phyloP scores from a whole-genome alignment of 2,888 invertebrate species.

The Lithophane leautieri region DNA sequence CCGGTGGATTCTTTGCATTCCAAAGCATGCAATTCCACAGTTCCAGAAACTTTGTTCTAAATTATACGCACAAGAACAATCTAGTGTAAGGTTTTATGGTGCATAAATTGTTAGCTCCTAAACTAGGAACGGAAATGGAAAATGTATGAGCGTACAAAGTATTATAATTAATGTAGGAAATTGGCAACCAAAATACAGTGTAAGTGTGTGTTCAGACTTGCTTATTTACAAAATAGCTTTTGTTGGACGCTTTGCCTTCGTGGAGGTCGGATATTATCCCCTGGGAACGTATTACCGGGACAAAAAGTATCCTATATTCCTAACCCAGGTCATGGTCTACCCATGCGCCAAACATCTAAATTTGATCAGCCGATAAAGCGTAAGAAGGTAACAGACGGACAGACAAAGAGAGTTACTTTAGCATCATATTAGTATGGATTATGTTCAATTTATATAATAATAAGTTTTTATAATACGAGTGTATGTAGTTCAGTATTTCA shows the following conservation, averaged over 20 bases:
- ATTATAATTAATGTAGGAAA: conserved; percentile 27
- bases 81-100: conserved; percentile 33
- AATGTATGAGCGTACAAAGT: conserved; percentile 39
- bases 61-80: conserved; percentile 26
- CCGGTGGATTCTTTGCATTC: conserved; percentile 43
- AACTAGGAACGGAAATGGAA: conserved; percentile 48
- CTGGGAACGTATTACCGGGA: no score
- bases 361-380: neutral
- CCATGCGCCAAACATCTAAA: neutral
- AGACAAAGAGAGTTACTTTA: neutral
- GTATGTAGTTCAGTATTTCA: neutral
- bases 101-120: conserved; percentile 45
- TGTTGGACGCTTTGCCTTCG: neutral
- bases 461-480: neutral
- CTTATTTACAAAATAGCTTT: neutral
- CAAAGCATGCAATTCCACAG: conserved; percentile 14
- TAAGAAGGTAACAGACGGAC: neutral
- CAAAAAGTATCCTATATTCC: neutral
- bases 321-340: neutral
- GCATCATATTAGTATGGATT: neutral
- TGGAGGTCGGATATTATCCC: neutral
- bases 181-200: neutral
- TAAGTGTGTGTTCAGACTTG: neutral
- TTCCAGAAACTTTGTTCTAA: conserved; percentile 31
- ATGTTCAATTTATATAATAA: neutral